Evolutionary conservation across 2,797 vertebrate genomes (phyloP), one percentile per base, ranked within the genome.

Genomic region (Darevskia mixta): DNA sequence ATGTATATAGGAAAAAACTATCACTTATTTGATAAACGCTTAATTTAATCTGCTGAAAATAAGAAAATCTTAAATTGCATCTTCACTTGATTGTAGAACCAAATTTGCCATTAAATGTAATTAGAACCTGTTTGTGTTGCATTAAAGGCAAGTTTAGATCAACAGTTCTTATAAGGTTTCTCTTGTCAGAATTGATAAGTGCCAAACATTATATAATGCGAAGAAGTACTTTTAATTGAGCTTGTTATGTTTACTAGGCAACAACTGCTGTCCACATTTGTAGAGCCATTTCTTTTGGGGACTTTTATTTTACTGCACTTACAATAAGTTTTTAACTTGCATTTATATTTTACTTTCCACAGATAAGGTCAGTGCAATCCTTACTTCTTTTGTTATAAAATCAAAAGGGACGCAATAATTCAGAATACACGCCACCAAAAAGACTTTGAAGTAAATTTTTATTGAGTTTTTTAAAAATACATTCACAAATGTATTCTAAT

Each of bases 381-480:
- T 49, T 45, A 64, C 45, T 41, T 81, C 7, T 49, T 49, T 81
- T 78, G 35, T 49, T 71, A 87, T 67, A 75, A 66, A 87, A 66
- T 23, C 23, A 2, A 58, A 61, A 64, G 27, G 5, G 25, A 87
- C 29, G 25, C 61, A 84, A 41, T 35, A 5, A 55, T 61, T 82
- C 9, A 76, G 45, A 85, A 71, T 17, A 75, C 20, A 43, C 5
- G 23, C 38, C 38, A 49, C 61, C 23, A 64, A 15, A 61, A 43
- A 38, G 0, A 73, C 3, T 73, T 29, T n/a, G 92, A 88, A 71
- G 11, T 84, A 69, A 0, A 8, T 92, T 95, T 95, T 95, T 87
- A 95, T 93, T 93, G 92, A 91, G 79, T 23, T 84, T 27, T 84
- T 1, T 0, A 85, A 5, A 79, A 43, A 32, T 10, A 58, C 61